Evolutionary conservation across 2,113 vertebrate species (phyloP), one percentile per base, ranked within the genome.

Genomic region (Melanotaenia duboulayi): DNA sequence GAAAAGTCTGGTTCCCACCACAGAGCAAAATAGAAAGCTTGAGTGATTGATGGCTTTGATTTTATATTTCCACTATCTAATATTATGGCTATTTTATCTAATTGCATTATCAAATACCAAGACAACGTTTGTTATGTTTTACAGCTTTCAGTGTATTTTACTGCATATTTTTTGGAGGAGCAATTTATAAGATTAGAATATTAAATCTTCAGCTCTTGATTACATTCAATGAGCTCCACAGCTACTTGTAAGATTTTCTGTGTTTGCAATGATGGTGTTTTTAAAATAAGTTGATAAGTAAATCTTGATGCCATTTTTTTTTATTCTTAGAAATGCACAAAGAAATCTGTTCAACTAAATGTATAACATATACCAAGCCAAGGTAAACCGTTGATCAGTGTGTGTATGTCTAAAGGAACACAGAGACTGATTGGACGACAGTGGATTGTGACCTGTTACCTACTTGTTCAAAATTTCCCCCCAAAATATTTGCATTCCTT

Each of bases 1-100:
- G 70, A 81, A 78, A 87, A 76, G 79, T 88, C 81, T 79, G 62
- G 66, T 76, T 86, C 80, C 75, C 70, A 66, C 49, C 32, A 17
- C n/a, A 61, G 40, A 73, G n/a, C 23, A 51, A 74, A 73, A 72
- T 35, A 62, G 16, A 58, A 14, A 10, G 58, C 4, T 80, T 0
- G 0, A 46, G 28, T 59, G 62, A 89, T 73, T 63, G 19, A 78
- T 63, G 68, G 65, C 17, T 66, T 22, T 44, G 23, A 12, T 67
- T 64, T 25, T 32, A 35, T 20, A 39, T 64, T 50, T 51, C 25
- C 42, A 42, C 50, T n/a, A 62, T 61, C 39, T 71, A 20, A 67
- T 42, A 24, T 62, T 55, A 25, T 51, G 22, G 14, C 65, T 66
- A 28, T 52, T 16, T 74, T 25, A 76, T 22, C n/a, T 24, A 4